A percentile compares a stretch with the other conserved stretches of the same genome.
These are phyloP conservation scores for Cottus gobio DNA, from an alignment of 2,113 vertebrate species.

Conservation along the genomic window DNA sequence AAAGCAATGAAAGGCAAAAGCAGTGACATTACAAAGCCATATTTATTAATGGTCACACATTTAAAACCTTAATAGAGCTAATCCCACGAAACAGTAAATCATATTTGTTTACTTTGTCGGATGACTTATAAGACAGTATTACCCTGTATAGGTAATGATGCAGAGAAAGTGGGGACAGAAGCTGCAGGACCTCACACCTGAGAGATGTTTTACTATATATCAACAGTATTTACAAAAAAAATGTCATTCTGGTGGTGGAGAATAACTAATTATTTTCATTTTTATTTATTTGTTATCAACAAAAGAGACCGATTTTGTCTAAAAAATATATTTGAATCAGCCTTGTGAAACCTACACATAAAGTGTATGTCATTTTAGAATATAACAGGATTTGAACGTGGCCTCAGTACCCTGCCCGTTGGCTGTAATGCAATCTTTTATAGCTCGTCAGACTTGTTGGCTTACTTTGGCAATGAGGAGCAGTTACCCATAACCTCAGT, in stretches of 20 bases:
- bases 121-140: neutral
- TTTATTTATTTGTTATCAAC: too few relatives aligned
- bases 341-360: neutral
- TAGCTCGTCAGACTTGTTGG: neutral
- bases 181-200: neutral
- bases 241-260: neutral
- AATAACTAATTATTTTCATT: neutral
- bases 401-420: neutral
- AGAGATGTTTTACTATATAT: neutral
- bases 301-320: neutral
- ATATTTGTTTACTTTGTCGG: neutral
- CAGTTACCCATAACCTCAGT: conserved; percentile 8
- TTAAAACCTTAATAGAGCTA: conserved; percentile 22
- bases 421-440: neutral
- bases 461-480: conserved; percentile 20
- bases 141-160: neutral
- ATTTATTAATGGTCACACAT: neutral
- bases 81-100: neutral
- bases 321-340: neutral
- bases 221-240: neutral
- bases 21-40: neutral
- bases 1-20: neutral
- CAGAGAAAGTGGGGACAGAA: neutral
- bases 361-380: neutral
- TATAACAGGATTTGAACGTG: neutral